Evolutionary conservation across 2,797 vertebrate genomes (phyloP).

Genomic region (Muraenolepis orangiensis): DNA sequence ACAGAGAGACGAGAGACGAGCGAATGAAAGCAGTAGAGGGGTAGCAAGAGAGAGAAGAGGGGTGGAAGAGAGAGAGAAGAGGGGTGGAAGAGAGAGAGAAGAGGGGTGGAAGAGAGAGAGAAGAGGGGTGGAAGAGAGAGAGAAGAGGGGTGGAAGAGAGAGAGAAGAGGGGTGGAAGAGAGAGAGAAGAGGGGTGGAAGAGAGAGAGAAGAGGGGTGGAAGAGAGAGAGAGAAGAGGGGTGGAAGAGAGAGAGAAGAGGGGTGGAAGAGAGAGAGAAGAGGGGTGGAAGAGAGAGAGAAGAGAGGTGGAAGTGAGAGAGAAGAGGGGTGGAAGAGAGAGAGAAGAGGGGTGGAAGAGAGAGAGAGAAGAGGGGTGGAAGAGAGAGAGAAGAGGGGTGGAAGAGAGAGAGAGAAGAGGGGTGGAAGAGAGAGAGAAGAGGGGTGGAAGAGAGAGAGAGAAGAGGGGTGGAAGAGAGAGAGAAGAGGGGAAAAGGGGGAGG

Average conservation of each 20-base stretch:
- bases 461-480: too few relatives aligned
- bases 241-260: too few relatives aligned
- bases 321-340: too few relatives aligned
- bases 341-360: too few relatives aligned
- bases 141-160: not conserved
- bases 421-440: slow-evolving; percentile 16
- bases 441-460: slow-evolving; percentile 22
- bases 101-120: not conserved
- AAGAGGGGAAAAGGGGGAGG: too few relatives aligned
- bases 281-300: too few relatives aligned
- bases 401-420: too few relatives aligned
- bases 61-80: not conserved
- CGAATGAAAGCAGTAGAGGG: too few relatives aligned
- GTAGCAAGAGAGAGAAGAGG: not conserved
- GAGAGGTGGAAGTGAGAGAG: too few relatives aligned
- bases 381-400: slow-evolving; percentile 9
- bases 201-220: not conserved
- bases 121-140: too few relatives aligned
- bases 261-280: too few relatives aligned
- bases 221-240: not conserved
- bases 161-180: not conserved
- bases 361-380: slow-evolving; percentile 9
- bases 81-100: not conserved
- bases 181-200: not conserved
- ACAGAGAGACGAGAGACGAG: not conserved